A percentile compares a stretch with the other conserved stretches of the same genome.
These are phyloP conservation scores for Pyrocephalus nanus DNA, from an alignment of 2,797 vertebrate species.

Conservation along the genomic window DNA sequence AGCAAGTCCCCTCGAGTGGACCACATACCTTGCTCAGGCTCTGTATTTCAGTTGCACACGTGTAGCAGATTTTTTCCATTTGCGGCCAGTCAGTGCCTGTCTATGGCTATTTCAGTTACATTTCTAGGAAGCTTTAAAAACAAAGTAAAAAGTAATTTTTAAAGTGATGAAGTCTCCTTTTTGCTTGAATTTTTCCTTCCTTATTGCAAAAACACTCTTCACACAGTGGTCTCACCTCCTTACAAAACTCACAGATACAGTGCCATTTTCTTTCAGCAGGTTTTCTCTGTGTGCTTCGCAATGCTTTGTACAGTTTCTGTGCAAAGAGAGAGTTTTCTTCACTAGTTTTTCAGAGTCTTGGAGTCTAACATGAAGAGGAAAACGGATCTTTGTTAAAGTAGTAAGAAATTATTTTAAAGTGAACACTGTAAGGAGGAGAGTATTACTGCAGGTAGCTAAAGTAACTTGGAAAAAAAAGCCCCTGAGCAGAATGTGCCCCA, in stretches of 20 bases:
- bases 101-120: background rate
- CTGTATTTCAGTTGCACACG: fast-evolving
- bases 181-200: background rate
- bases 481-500: background rate
- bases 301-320: fast-evolving
- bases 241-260: background rate
- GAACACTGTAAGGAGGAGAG: background rate
- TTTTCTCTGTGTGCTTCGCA: background rate
- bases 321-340: background rate
- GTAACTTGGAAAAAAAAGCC: background rate
- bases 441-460: background rate
- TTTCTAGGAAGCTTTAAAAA: background rate
- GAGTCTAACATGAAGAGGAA: background rate
- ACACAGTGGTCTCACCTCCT: background rate
- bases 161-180: background rate
- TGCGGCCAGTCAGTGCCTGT: background rate
- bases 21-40: background rate
- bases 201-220: background rate
- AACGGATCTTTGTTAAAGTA: background rate
- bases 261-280: background rate
- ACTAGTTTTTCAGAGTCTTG: background rate
- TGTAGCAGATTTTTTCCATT: background rate
- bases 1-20: background rate
- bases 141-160: background rate
- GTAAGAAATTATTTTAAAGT: background rate